Evolutionary conservation across 2,113 vertebrate genomes (phyloP).

Genomic region (Garra rufa): DNA sequence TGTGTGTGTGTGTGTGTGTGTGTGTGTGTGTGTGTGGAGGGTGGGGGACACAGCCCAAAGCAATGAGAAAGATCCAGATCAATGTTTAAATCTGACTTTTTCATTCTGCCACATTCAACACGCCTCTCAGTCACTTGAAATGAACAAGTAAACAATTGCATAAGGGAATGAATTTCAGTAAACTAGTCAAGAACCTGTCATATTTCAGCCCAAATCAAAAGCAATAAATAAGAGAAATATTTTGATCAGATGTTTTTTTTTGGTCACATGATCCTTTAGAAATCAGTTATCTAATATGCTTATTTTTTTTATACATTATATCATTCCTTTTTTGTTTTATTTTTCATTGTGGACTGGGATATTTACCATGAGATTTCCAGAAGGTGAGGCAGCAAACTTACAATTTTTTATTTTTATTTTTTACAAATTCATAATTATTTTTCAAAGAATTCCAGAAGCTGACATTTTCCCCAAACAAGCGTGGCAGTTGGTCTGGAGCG

Average conservation of each 20-base stretch:
- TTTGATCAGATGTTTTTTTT: too few species aligned
- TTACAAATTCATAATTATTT: neutral
- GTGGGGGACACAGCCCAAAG: slow-evolving; percentile 9
- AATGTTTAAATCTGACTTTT: slow-evolving; percentile 72
- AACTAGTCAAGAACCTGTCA: neutral
- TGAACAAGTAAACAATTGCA: neutral
- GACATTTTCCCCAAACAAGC: neutral
- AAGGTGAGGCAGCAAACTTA: neutral
- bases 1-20: too few species aligned
- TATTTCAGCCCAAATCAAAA: neutral
- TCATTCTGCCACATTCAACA: neutral
- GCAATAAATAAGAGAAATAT: neutral
- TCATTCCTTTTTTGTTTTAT: too few species aligned
- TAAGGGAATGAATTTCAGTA: neutral
- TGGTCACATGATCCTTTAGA: too few species aligned
- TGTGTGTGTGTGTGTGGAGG: slow-evolving; percentile 39
- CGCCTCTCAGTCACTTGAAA: neutral
- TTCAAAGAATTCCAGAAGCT: neutral
- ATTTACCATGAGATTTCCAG: neutral
- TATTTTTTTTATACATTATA: neutral
- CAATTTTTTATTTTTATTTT: too few species aligned
- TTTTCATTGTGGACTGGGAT: neutral
- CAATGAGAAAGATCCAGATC: slow-evolving; percentile 80
- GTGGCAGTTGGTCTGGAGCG: slow-evolving; percentile 5
- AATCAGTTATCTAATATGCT: too few species aligned